Evolutionary conservation across 2,797 vertebrate species (phyloP).

Genomic region (Chaetodon trifasciatus): DNA sequence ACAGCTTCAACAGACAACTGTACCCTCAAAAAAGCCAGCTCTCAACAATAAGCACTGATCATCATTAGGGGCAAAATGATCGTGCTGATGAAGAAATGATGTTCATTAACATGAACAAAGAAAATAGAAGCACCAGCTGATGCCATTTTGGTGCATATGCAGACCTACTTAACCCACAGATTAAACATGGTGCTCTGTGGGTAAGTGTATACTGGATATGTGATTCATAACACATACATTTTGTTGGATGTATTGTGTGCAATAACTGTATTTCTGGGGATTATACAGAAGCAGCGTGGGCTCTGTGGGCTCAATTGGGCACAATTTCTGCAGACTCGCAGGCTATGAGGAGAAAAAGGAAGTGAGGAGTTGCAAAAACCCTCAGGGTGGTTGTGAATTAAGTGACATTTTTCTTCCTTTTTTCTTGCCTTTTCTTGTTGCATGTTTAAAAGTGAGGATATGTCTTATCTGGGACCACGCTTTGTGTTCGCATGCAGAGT

Average conservation of each 20-base stretch:
- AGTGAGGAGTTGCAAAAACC: constrained; percentile 18
- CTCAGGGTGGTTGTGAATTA: constrained; percentile 15
- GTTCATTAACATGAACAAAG: background rate
- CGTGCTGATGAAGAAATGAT: constrained; percentile 4
- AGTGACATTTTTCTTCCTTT: constrained; percentile 16
- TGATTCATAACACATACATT: background rate
- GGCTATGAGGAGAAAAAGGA: constrained; percentile 1
- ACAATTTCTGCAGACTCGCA: constrained; percentile 17
- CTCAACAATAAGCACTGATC: background rate
- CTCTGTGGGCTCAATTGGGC: background rate
- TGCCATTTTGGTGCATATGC: background rate
- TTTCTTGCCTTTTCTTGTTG: background rate
- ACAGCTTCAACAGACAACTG: background rate
- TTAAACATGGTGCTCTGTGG: background rate
- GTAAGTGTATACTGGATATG: background rate
- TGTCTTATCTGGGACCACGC: background rate
- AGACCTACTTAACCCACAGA: background rate
- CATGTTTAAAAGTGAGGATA: background rate
- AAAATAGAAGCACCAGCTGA: background rate
- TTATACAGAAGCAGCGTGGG: background rate
- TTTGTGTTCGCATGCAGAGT: background rate
- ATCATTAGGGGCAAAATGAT: background rate
- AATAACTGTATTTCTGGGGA: background rate
- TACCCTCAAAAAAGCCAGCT: background rate
- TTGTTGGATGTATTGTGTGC: background rate